Evolutionary conservation across 2,888 invertebrate genomes (phyloP).

Genomic region (Gasteruption jaculator): DNA sequence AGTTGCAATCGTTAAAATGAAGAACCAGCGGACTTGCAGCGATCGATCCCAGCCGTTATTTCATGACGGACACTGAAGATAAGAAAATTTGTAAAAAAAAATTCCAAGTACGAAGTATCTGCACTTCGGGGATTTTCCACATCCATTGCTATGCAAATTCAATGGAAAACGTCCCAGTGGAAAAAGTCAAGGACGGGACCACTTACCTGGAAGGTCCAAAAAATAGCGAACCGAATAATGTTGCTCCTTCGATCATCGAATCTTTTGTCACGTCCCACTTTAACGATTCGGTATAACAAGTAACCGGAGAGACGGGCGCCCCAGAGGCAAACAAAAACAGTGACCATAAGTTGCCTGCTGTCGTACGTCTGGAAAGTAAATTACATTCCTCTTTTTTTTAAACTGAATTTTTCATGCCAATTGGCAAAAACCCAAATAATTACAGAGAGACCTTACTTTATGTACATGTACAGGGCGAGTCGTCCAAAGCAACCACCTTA

Average conservation of each 20-base stretch:
- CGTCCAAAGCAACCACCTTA: too few relatives aligned
- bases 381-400: not conserved
- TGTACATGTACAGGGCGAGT: too few relatives aligned
- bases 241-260: conserved; percentile 87
- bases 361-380: conserved; percentile 73
- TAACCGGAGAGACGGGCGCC: conserved; percentile 82
- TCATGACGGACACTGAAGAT: too few relatives aligned
- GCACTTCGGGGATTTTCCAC: too few relatives aligned
- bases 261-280: conserved; percentile 85
- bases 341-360: conserved; percentile 87
- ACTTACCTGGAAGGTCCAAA: conserved; percentile 84
- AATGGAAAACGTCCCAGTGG: not conserved
- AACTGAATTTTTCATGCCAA: not conserved
- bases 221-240: conserved; percentile 82
- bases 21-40: too few relatives aligned
- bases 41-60: too few relatives aligned
- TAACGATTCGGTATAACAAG: conserved; percentile 83
- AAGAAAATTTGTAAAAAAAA: too few relatives aligned
- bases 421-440: too few relatives aligned
- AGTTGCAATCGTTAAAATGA: too few relatives aligned
- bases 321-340: conserved; percentile 83
- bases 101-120: too few relatives aligned
- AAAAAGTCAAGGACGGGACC: conserved; percentile 3
- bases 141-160: conserved; percentile 1
- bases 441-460: too few relatives aligned